Conservation (phyloP, 1,140 invertebrate species). For the Zaprionus vittiger region DNA sequence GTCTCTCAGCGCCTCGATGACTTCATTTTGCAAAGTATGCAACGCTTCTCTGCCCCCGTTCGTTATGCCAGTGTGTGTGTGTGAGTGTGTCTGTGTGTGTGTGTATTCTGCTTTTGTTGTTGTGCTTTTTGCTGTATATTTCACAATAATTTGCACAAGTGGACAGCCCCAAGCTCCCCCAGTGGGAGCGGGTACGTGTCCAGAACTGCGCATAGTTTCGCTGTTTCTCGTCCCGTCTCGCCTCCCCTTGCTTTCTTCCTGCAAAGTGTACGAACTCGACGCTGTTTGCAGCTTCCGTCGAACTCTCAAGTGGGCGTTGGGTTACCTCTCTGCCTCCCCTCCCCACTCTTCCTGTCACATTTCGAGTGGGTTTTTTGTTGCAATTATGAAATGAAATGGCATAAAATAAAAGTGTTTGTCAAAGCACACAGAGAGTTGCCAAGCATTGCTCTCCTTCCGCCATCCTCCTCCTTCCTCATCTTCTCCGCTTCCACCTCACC, state of each 20-base stretch:
- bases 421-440: background rate
- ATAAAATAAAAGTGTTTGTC: conserved; percentile 51
- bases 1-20: conserved; percentile 61
- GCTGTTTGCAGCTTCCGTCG: conserved; percentile 50
- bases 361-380: conserved; percentile 41
- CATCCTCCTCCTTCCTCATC: too few relatives aligned
- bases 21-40: conserved; percentile 77
- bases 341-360: conserved; percentile 37
- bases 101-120: background rate
- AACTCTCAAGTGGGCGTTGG: conserved; percentile 1
- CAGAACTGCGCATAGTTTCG: conserved; percentile 64
- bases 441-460: too few relatives aligned
- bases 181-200: conserved; percentile 49
- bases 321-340: background rate
- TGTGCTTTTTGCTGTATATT: conserved; percentile 58
- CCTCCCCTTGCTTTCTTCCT: background rate
- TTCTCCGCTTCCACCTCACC: background rate
- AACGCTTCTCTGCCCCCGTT: conserved; percentile 47
- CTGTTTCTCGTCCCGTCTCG: background rate
- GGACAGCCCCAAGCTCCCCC: conserved; percentile 41
- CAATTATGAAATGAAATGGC: conserved; percentile 63
- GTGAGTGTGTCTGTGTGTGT: conserved; percentile 11
- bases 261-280: conserved; percentile 23
- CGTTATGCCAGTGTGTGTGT: background rate
- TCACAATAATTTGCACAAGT: conserved; percentile 81